A percentile compares a stretch with the other conserved stretches of the same genome.
Conservation (phyloP, 2,888 invertebrate species). For the Diachrysia chrysitis region DNA sequence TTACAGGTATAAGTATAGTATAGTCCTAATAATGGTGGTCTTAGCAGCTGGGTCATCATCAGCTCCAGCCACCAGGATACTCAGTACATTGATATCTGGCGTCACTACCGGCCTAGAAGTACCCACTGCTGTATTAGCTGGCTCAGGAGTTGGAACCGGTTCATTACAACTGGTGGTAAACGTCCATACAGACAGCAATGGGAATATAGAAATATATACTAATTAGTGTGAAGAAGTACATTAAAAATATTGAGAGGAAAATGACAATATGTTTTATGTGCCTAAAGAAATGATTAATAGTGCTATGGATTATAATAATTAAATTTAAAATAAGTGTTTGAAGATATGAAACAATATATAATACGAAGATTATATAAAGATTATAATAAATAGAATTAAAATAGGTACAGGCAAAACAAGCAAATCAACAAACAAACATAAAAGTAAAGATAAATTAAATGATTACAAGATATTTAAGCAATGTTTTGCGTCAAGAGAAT, state of each 20-base stretch:
- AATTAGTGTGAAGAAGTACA: constrained; percentile 62
- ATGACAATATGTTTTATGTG: not conserved
- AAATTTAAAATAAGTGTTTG: not conserved
- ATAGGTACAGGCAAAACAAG: too few species aligned
- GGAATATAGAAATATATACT: constrained; percentile 82
- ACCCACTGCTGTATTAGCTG: constrained; percentile 76
- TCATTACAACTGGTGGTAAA: constrained; percentile 82
- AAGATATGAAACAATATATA: not conserved
- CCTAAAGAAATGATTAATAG: not conserved
- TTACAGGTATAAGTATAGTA: constrained; percentile 73
- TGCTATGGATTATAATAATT: constrained; percentile 4
- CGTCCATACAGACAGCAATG: constrained; percentile 81
- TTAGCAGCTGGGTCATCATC: constrained; percentile 65
- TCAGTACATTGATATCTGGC: constrained; percentile 70
- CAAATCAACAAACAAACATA: not conserved
- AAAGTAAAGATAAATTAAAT: not conserved
- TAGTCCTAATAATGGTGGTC: constrained; percentile 60
- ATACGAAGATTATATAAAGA: not conserved
- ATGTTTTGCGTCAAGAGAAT: not conserved
- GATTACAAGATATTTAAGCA: not conserved
- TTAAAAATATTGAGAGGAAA: not conserved
- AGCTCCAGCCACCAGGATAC: constrained; percentile 69
- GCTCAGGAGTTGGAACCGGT: constrained; percentile 74
- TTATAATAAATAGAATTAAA: too few species aligned
- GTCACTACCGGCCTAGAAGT: constrained; percentile 82